Evolutionary conservation across 2,888 invertebrate genomes (phyloP).

Genomic region (Cheilosia soror): DNA sequence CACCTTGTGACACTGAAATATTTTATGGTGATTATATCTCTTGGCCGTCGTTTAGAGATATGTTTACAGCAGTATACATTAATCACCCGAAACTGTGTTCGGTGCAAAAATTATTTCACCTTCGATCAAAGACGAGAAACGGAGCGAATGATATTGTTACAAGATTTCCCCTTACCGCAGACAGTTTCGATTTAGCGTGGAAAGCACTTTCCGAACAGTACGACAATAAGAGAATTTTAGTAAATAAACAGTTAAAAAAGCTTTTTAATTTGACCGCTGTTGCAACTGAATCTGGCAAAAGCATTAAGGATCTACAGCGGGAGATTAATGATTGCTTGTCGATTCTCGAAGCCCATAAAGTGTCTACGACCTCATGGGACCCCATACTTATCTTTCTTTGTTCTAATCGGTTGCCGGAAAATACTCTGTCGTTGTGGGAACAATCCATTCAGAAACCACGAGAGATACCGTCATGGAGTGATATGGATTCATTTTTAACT

Average conservation of each 20-base stretch:
- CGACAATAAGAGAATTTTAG: slow-evolving; percentile 2
- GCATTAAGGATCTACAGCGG: background rate
- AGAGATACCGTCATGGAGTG: too few species aligned
- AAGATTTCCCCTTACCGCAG: background rate
- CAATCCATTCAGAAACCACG: too few species aligned
- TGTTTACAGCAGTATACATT: too few species aligned
- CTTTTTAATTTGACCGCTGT: slow-evolving; percentile 3
- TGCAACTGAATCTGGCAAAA: background rate
- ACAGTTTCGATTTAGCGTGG: background rate
- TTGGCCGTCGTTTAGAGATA: background rate
- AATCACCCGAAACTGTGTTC: slow-evolving; percentile 1
- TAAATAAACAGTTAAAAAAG: background rate
- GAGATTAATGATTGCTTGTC: background rate
- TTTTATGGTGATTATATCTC: background rate
- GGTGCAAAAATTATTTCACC: background rate
- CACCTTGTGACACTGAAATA: slow-evolving; percentile 4
- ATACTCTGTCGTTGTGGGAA: too few species aligned
- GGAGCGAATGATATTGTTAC: background rate
- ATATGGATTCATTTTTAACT: too few species aligned
- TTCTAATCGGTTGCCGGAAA: too few species aligned
- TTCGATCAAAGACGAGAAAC: background rate
- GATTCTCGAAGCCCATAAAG: background rate
- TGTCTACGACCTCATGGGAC: too few species aligned
- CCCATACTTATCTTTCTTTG: too few species aligned
- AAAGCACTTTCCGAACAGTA: background rate